These are phyloP conservation scores for Beaufortia kweichowensis DNA, from an alignment of 2,113 vertebrate genomes.

Conservation along the genomic window DNA sequence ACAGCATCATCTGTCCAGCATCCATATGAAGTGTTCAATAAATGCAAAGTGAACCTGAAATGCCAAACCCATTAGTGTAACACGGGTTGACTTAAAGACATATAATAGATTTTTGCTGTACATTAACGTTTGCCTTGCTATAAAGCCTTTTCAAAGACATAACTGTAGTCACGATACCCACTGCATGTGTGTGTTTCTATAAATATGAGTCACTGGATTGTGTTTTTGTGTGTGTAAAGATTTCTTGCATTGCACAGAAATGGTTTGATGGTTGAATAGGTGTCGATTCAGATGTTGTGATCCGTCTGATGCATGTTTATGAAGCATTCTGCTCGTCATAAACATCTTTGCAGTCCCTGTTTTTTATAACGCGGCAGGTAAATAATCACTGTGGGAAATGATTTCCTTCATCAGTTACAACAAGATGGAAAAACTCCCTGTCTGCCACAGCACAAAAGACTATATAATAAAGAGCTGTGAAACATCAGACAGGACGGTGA, in stretches of 20 bases:
- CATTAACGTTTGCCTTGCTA: neutral
- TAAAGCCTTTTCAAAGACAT: no score
- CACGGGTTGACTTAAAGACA: neutral
- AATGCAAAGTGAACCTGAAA: constrained; percentile 21
- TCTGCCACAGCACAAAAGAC: constrained; percentile 8
- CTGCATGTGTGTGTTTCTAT: neutral
- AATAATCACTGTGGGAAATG: constrained; percentile 40
- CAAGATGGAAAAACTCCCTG: neutral
- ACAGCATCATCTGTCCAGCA: constrained; percentile 3
- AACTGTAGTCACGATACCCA: no score
- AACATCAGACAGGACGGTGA: constrained; percentile 60
- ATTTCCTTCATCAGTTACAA: constrained; percentile 18
- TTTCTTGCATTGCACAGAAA: neutral
- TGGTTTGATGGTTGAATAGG: neutral
- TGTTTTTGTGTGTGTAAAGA: neutral
- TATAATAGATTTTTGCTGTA: constrained; percentile 12
- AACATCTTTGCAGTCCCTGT: neutral
- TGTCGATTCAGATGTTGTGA: neutral
- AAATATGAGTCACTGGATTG: neutral
- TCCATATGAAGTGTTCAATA: neutral
- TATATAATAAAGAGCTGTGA: constrained; percentile 35
- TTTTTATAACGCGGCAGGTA: neutral
- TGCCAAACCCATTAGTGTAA: constrained; percentile 7
- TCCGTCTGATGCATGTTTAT: constrained; percentile 5
- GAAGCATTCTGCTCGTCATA: constrained; percentile 4